These are phyloP conservation scores for Heliconius congener DNA, from an alignment of 1,140 invertebrate genomes.

Conservation along the genomic window DNA sequence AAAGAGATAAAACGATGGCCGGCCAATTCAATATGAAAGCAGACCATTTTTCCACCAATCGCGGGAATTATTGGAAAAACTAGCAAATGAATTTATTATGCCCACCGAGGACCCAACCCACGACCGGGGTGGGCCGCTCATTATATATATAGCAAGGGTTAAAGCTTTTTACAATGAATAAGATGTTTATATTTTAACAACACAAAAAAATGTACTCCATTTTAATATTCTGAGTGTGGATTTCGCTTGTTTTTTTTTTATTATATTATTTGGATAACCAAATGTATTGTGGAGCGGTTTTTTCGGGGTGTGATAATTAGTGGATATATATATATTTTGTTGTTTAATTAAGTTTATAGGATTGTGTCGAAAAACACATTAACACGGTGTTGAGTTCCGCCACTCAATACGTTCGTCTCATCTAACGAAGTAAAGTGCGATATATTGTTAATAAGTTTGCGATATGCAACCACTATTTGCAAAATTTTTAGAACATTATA, in stretches of 20 bases:
- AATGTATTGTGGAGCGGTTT: too few species aligned
- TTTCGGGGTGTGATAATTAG: too few species aligned
- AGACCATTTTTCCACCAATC: constrained; percentile 71
- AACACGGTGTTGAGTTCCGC: not conserved
- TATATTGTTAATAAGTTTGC: not conserved
- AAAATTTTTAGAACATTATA: too few species aligned
- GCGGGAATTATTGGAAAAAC: constrained; percentile 70
- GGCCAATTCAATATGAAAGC: constrained; percentile 59
- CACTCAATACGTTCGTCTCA: not conserved
- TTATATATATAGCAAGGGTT: constrained; percentile 38
- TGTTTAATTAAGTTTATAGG: too few species aligned
- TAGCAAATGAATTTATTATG: constrained; percentile 74
- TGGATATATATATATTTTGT: too few species aligned
- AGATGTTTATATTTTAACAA: constrained; percentile 12
- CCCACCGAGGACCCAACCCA: constrained; percentile 42
- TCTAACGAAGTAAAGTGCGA: not conserved
- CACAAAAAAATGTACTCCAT: not conserved
- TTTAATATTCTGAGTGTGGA: not conserved
- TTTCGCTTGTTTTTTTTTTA: too few species aligned
- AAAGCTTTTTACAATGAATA: constrained; percentile 34
- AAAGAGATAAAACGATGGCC: constrained; percentile 58
- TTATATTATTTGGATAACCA: too few species aligned
- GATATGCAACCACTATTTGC: too few species aligned
- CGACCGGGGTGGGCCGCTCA: constrained; percentile 30
- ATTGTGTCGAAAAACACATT: too few species aligned